Evolutionary conservation across 2,797 vertebrate genomes (phyloP), one percentile per base, ranked within the genome.

Genomic region (Phoxinus dragarum): DNA sequence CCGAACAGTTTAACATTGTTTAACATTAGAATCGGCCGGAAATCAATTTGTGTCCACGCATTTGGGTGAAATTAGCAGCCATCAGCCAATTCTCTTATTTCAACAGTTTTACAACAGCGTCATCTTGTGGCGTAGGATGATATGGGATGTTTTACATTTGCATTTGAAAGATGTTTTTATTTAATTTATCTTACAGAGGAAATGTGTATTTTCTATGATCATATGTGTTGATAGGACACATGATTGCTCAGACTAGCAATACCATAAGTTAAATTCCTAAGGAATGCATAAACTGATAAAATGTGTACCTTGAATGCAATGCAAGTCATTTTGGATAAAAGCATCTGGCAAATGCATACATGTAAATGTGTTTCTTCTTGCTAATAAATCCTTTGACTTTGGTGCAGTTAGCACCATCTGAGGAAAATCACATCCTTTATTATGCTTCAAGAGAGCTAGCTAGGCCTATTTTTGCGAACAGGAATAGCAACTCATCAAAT

Each of bases 81-180:
- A 27, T 27, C 27, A 27, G 27, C 27, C 27, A 27, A 27, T 36
- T 12, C 23, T 27, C n/a, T 56, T 56, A 11, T 34, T 47, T 27
- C 12, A 8, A 52, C 17, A 21, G 42, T 67, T 83, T 83, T 81
- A 59, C 87, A 89, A 81, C 82, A 87, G 81, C 87, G 23, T 83
- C 88, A 92, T 86, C 91, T 89, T 68, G 89, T 86, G 93, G 52
- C 10, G 16, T 1, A 4, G 10, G 3, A n/a, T 3, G 44, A 52
- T 11, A 21, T 81, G 4, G 16, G 6, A 12, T 4, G 38, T 64
- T 11, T n/a, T 17, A 67, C 4, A 19, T 34, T 44, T 21, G 16
- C 8, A 73, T 31, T 19, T 34, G 67, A 10, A 11, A 44, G 27
- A 23, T 23, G 49, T 23, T 52, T 34, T 52, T 36, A 36, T 54